phyloP scores from a whole-genome alignment of 2,113 vertebrate genomes.

The Cephalopterus ornatus region DNA sequence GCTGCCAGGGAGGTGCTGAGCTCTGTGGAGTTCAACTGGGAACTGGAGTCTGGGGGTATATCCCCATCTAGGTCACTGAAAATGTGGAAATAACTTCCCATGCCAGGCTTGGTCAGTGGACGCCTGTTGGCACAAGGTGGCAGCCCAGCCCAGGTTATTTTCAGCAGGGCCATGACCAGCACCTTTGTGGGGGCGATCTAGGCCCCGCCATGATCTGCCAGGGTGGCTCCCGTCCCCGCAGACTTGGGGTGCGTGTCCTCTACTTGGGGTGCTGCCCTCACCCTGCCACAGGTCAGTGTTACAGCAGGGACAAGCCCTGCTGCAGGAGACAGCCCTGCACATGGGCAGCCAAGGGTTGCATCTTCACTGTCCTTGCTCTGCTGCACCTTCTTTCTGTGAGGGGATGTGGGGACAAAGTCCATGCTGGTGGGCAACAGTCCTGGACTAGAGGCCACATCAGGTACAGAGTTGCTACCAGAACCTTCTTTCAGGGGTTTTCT shows the following conservation, averaged over 20 bases:
- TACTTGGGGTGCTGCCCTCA: neutral
- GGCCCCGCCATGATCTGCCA: neutral
- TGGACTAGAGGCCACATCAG: neutral
- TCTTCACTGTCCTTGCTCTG: neutral
- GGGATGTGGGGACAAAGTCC: neutral
- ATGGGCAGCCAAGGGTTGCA: accelerated
- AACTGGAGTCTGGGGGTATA: accelerated
- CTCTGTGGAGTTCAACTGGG: neutral
- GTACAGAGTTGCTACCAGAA: neutral
- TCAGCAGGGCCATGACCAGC: neutral
- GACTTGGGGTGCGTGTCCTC: accelerated
- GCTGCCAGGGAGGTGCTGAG: neutral
- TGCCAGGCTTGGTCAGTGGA: neutral
- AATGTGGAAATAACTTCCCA: neutral
- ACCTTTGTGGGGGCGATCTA: accelerated
- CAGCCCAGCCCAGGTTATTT: conserved; percentile 44
- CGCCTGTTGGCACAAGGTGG: conserved; percentile 60
- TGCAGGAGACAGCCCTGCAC: neutral
- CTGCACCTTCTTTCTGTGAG: neutral
- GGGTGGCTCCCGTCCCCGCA: accelerated
- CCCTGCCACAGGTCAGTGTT: neutral
- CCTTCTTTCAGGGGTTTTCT: neutral
- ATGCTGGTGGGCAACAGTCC: neutral
- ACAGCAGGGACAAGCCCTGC: neutral
- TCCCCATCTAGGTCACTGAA: neutral